Percentiles rank a stretch among this genome's conserved stretches.
Evolutionary conservation across 2,888 invertebrate genomes (phyloP).

Genomic region (Nemurella pictetii): DNA sequence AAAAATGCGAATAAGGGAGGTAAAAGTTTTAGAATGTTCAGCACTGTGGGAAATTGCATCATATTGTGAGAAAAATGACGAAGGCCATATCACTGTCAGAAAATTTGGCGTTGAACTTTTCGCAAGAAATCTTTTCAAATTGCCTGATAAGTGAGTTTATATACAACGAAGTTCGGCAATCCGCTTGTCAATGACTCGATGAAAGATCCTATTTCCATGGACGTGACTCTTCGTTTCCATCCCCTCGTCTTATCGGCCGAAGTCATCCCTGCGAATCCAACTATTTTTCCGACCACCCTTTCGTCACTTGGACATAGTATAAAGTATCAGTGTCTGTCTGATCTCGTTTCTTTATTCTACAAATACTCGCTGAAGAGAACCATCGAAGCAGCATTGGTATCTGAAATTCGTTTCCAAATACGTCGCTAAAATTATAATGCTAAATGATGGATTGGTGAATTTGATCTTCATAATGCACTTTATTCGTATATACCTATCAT

Average conservation of each 20-base stretch:
- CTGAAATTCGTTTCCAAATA: too few species aligned
- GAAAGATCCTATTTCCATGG: neutral
- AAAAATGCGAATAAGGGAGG: neutral
- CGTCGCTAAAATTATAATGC: too few species aligned
- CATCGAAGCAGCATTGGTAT: too few species aligned
- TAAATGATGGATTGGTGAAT: too few species aligned
- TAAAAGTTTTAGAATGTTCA: neutral
- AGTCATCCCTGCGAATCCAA: neutral
- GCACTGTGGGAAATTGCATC: neutral
- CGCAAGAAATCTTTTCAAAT: neutral
- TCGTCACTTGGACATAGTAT: too few species aligned
- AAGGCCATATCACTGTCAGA: neutral
- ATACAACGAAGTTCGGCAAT: neutral
- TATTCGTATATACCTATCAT: too few species aligned
- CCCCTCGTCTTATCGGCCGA: neutral
- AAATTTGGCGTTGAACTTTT: neutral
- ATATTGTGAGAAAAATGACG: neutral
- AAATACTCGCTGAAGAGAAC: too few species aligned
- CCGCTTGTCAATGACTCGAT: neutral
- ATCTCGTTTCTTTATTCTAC: too few species aligned
- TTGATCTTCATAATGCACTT: too few species aligned
- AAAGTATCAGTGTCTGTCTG: too few species aligned
- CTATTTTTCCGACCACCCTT: neutral
- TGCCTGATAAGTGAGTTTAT: neutral
- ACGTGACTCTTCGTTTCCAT: neutral